Base-by-base conservation (phyloP, 2,113 vertebrate genomes). In the Periophthalmodon schlosseri region DNA sequence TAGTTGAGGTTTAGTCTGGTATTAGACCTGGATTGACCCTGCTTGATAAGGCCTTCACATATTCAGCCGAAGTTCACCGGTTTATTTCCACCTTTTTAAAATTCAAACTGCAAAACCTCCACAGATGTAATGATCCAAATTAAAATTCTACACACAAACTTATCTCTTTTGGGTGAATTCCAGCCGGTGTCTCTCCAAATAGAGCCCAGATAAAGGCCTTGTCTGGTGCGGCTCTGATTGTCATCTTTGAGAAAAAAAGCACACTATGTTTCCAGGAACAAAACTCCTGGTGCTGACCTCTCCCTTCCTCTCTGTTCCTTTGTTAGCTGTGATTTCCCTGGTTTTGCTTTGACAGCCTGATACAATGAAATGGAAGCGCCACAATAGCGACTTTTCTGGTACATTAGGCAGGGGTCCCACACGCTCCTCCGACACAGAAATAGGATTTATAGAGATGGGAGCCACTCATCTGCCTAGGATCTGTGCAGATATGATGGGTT, bases 381-480 rank as follows among this genome's bases (percentile, higher is more conserved):
- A 91, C 89, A 92, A 91, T 92, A 88, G 84, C 80, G 84, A 93
- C 87, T 92, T 90, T 90, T 92, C 88, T 83, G 87, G 89, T 85
- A 90, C 91, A 91, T 93, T 94, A 92, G 79, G 74, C 86, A 78
- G 75, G 68, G 72, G 75, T 91, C 87, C 89, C 89, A 77, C 80
- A 73, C 83, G 87, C 77, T 88, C 83, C 73, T 77, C 81, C 78
- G 89, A 82, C 90, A 89, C 84, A 82, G 85, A 90, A 91, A 93
- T 88, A 88, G 89, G 83, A 90, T 92, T 92, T 89, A 86, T 89
- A 73, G 79, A 80, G 83, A 88, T 75, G 18, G 57, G 64, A 74
- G 74, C 65, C 57, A 58, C 80, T 88, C 82, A 75, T 86, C 84
- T 87, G 64, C 72, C 77, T 80, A 86, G 78, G 82, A 84, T 90